Percentiles rank a stretch among this genome's conserved stretches.
These are phyloP conservation scores for Pipa parva DNA, from an alignment of 2,113 vertebrate species.

Conservation along the genomic window DNA sequence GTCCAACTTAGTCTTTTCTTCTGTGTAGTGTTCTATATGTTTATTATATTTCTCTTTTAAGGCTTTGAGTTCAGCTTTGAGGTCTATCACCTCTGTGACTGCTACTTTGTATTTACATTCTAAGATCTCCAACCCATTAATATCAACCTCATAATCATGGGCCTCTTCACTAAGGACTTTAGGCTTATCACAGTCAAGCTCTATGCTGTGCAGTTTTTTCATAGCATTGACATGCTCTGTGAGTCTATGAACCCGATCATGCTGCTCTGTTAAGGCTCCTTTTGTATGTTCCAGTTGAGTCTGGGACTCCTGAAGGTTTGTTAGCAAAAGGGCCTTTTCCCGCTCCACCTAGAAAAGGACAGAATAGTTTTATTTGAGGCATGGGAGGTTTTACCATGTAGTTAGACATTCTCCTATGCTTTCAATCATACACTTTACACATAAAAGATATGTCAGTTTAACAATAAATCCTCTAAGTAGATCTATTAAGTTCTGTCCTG, in stretches of 20 bases:
- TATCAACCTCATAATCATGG: constrained; percentile 76
- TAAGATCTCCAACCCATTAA: constrained; percentile 85
- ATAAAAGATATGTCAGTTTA: no score
- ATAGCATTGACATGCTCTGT: constrained; percentile 79
- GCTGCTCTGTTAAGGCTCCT: constrained; percentile 89
- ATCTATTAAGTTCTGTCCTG: no score
- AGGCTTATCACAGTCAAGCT: constrained; percentile 78
- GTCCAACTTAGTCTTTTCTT: constrained; percentile 77
- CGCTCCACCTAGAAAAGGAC: constrained; percentile 79
- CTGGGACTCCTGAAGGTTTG: constrained; percentile 90
- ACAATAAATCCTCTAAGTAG: no score
- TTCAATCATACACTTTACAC: no score
- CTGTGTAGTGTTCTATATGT: constrained; percentile 79
- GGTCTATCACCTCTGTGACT: constrained; percentile 91
- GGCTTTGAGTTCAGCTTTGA: constrained; percentile 94
- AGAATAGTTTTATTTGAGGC: no score
- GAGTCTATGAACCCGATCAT: constrained; percentile 79
- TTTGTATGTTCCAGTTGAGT: constrained; percentile 93
- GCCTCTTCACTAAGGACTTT: constrained; percentile 64
- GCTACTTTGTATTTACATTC: constrained; percentile 97
- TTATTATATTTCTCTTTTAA: constrained; percentile 94
- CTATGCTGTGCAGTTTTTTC: constrained; percentile 72
- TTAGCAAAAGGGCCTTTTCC: constrained; percentile 85
- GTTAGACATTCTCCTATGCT: no score
- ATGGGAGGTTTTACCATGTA: no score